Evolutionary conservation across 2,113 vertebrate genomes (phyloP).

Genomic region (Poecile atricapillus): DNA sequence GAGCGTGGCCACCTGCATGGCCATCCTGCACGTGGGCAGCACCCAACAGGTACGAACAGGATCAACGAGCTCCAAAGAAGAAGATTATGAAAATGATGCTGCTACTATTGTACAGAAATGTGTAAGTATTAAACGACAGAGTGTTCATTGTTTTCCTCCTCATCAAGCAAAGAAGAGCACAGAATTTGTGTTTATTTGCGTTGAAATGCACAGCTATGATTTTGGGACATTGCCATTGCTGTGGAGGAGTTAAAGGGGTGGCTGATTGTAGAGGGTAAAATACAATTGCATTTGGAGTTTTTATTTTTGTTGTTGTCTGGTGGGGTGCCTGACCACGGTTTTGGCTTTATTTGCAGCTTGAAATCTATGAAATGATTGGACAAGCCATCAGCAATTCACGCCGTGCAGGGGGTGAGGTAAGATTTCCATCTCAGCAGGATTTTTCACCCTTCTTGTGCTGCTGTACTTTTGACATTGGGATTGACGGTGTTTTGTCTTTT

Average conservation of each 20-base stretch:
- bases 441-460: background rate
- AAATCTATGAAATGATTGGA: slow-evolving; percentile 99
- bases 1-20: slow-evolving; percentile 97
- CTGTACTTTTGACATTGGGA: background rate
- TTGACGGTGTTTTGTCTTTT: background rate
- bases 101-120: slow-evolving; percentile 99
- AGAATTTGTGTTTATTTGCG: background rate
- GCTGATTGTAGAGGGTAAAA: background rate
- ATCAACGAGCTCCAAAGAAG: slow-evolving; percentile 93
- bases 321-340: background rate
- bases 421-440: background rate
- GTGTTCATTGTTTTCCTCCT: background rate
- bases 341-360: slow-evolving; percentile 80
- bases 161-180: fast-evolving
- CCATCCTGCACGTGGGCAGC: slow-evolving; percentile 94
- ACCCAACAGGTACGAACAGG: slow-evolving; percentile 91
- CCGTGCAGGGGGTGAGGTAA: slow-evolving; percentile 94
- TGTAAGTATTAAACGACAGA: slow-evolving; percentile 72
- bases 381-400: slow-evolving; percentile 95
- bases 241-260: background rate
- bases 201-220: fast-evolving
- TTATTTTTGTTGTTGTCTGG: background rate
- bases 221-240: background rate
- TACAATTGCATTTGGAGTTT: background rate
- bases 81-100: slow-evolving; percentile 97